A percentile compares a stretch with the other conserved stretches of the same genome.
phyloP scores from a whole-genome alignment of 2,113 vertebrate genomes.

The Oceanites oceanicus region DNA sequence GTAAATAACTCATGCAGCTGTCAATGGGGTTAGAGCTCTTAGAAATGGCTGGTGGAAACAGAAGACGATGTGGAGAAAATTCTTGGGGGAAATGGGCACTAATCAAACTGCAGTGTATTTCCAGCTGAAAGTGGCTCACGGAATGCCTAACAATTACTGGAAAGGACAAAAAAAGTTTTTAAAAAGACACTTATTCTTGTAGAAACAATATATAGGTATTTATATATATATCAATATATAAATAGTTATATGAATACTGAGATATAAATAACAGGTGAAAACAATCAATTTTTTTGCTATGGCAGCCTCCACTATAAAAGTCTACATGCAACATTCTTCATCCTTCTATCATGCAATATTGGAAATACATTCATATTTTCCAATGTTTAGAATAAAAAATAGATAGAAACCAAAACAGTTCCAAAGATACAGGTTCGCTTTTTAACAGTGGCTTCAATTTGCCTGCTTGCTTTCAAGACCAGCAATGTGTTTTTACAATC shows the following conservation, averaged over 20 bases:
- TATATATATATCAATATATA: background rate
- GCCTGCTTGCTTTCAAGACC: background rate
- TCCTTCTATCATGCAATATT: background rate
- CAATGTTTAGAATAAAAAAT: background rate
- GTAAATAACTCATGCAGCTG: conserved; percentile 33
- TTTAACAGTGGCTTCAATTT: background rate
- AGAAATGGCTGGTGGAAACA: background rate
- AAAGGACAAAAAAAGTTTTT: background rate
- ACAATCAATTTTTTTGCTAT: background rate
- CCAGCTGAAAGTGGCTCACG: background rate
- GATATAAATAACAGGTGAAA: background rate
- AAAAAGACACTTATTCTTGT: background rate
- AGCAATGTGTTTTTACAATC: background rate
- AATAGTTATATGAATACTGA: background rate
- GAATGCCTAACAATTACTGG: background rate
- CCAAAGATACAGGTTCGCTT: background rate
- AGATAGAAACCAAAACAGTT: background rate
- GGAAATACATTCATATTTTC: background rate
- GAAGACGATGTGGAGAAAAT: background rate
- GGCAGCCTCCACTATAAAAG: background rate
- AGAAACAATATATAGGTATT: background rate
- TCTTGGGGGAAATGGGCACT: background rate
- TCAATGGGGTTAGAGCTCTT: background rate
- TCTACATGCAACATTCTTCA: background rate
- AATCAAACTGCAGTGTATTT: background rate